These are phyloP conservation scores for Vespertilio murinus DNA, from an alignment of 2,797 vertebrate species.

Conservation along the genomic window DNA sequence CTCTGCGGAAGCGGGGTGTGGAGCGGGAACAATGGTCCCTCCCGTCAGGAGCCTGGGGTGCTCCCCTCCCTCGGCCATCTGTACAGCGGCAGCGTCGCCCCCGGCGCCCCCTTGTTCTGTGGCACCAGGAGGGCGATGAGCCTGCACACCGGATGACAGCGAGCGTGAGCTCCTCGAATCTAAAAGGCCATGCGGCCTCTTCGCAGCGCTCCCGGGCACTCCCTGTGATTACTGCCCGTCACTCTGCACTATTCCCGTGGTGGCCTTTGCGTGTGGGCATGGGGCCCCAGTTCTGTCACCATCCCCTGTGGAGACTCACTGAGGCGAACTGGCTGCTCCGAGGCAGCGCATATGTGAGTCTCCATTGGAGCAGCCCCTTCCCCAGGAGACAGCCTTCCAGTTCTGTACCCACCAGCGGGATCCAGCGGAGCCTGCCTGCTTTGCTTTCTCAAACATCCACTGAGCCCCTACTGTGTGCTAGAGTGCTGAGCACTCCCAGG, in stretches of 20 bases:
- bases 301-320: not conserved
- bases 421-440: not conserved
- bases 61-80: not conserved
- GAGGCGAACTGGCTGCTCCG: not conserved
- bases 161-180: not conserved
- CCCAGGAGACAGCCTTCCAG: not conserved
- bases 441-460: not conserved
- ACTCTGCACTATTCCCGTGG: not conserved
- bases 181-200: not conserved
- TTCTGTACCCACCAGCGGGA: not conserved
- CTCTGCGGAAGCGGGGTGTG: not conserved
- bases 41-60: accelerated
- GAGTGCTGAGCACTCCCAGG: not conserved
- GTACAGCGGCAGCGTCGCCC: not conserved
- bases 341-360: not conserved
- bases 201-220: not conserved
- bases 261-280: not conserved
- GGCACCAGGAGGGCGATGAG: not conserved
- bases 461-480: not conserved
- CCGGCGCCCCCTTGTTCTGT: not conserved
- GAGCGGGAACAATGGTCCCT: not conserved
- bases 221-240: not conserved
- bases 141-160: not conserved
- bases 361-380: not conserved
- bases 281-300: not conserved